Evolutionary conservation across 2,113 vertebrate genomes (phyloP), one percentile per base, ranked within the genome.

Genomic region (Takifugu flavidus): DNA sequence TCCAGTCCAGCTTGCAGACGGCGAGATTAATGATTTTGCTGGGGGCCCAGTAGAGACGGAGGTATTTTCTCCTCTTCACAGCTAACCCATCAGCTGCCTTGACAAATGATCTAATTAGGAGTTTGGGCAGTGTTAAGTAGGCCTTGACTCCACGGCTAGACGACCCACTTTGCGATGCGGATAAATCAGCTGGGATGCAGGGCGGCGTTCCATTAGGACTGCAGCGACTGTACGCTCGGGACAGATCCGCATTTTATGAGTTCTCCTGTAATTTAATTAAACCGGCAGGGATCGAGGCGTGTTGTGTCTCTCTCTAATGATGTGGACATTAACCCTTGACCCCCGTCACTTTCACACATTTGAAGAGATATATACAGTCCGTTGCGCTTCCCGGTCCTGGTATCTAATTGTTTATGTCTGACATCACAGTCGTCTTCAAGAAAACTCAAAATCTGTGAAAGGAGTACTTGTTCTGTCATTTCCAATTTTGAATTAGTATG

Each of bases 191-290:
- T 70, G 69, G 75, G 70, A 82, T 74, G 71, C 45, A 51, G 77
- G 59, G 67, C 56, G 64, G 65, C 55, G 64, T 78, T 79, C 78
- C 77, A 86, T 83, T 84, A 82, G 68, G 62, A 47, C 77, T 60
- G 50, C 67, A 63, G 73, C 82, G 62, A 84, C 65, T 83, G 77
- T 72, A 69, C 58, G 66, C 68, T 68, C 31, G 14, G 71, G 53
- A 80, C 82, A 78, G 82, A 82, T 72, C 78, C 51, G 44, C 44
- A 45, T 77, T 84, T 86, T 78, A 76, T 83, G 79, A 80, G 67
- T 76, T 83, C 59, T 39, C 46, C 67, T 83, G 73, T 87, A 82
- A 88, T 87, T 86, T 81, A 84, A 89, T 89, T 89, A 88, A 87
- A 89, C 76, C 75, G 85, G 85, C 75, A 80, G 75, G 75, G 77